A percentile compares a stretch with the other conserved stretches of the same genome.
Conservation (phyloP, 2,888 invertebrate species). For the Leptothorax acervorum region DNA sequence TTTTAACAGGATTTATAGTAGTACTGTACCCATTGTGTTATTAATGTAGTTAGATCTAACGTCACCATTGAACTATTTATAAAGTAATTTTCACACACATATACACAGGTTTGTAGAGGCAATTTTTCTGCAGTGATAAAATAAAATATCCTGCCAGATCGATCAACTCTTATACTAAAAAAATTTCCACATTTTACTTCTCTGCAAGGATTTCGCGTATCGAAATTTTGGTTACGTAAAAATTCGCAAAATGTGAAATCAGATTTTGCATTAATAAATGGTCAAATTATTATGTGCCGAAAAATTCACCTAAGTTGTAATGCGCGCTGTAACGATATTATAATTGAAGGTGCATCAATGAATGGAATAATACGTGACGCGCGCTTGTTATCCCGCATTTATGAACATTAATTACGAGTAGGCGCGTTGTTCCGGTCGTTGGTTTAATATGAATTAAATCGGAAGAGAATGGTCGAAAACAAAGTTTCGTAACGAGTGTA, state of each 20-base stretch:
- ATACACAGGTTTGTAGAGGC: not conserved
- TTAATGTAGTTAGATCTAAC: constrained; percentile 32
- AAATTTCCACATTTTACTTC: not conserved
- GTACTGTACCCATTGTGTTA: constrained; percentile 9
- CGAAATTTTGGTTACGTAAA: not conserved
- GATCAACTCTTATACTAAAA: not conserved
- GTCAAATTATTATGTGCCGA: not conserved
- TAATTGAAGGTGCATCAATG: constrained; percentile 16
- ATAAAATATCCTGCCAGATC: not conserved
- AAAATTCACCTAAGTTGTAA: constrained; percentile 35
- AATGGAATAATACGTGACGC: constrained; percentile 30
- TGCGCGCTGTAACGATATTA: constrained; percentile 18
- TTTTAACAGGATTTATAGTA: constrained; percentile 45
- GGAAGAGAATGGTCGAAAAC: constrained; percentile 39
- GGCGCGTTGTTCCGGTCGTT: constrained; percentile 10
- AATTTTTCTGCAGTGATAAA: not conserved
- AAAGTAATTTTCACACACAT: not conserved
- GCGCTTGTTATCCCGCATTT: constrained; percentile 33
- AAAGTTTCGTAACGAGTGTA: constrained; percentile 45
- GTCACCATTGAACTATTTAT: constrained; percentile 17
- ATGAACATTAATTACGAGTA: constrained; percentile 33
- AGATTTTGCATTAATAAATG: constrained; percentile 3
- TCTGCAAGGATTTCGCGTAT: not conserved
- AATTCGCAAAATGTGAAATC: not conserved
- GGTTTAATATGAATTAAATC: constrained; percentile 45